Percentiles rank a stretch among this genome's conserved stretches.
Conservation (phyloP, 1,140 invertebrate genomes). For the Musca vetustissima region DNA sequence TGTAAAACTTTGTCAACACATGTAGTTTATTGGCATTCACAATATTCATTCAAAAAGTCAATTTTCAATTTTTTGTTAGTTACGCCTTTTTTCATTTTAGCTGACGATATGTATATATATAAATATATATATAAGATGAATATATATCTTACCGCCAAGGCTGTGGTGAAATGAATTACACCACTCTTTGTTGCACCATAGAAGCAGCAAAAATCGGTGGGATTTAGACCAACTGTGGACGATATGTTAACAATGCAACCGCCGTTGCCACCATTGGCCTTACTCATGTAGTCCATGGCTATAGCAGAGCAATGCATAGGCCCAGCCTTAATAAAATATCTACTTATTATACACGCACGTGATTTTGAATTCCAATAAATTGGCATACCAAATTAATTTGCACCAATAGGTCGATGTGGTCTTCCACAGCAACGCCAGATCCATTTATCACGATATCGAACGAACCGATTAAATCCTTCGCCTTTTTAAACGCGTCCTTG, state of each 20-base stretch:
- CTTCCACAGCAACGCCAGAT: slow-evolving; percentile 62
- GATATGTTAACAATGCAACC: slow-evolving; percentile 64
- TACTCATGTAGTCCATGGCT: slow-evolving; percentile 55
- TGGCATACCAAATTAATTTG: slow-evolving; percentile 55
- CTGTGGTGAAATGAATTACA: slow-evolving; percentile 52
- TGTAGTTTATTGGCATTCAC: too few species aligned
- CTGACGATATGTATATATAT: too few species aligned
- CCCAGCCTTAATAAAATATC: slow-evolving; percentile 17
- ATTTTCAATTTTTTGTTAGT: too few species aligned
- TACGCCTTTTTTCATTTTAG: too few species aligned
- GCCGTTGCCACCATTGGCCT: slow-evolving; percentile 59
- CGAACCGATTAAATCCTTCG: slow-evolving; percentile 46
- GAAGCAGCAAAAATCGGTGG: slow-evolving; percentile 37
- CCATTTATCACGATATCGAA: slow-evolving; percentile 67
- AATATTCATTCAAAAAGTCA: too few species aligned
- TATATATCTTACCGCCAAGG: slow-evolving; percentile 27
- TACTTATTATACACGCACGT: not conserved
- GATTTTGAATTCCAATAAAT: slow-evolving; percentile 36
- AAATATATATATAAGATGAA: too few species aligned
- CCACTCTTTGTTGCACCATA: slow-evolving; percentile 56
- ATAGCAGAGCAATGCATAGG: slow-evolving; percentile 24
- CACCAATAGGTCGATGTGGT: slow-evolving; percentile 53
- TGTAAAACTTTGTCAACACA: too few species aligned
- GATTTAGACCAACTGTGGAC: slow-evolving; percentile 60
- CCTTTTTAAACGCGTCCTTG: slow-evolving; percentile 45